phyloP scores from a whole-genome alignment of 2,888 invertebrate species.

The Netelia fuscicornis region DNA sequence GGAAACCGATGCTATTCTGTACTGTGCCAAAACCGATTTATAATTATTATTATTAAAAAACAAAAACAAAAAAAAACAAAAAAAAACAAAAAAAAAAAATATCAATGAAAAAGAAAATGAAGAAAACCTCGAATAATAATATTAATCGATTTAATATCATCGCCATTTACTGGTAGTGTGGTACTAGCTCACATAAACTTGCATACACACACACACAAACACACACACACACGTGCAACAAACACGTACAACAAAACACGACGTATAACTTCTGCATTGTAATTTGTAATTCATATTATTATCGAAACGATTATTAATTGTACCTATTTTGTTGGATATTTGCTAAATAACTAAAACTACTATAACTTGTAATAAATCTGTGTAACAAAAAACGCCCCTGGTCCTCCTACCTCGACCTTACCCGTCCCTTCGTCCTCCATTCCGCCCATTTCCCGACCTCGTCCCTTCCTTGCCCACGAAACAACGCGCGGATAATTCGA shows the following conservation, averaged over 20 bases:
- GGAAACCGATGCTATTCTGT: constrained; percentile 76
- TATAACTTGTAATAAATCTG: constrained; percentile 52
- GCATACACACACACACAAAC: constrained; percentile 12
- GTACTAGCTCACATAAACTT: constrained; percentile 31
- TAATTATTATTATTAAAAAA: constrained; percentile 67
- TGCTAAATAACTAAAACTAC: constrained; percentile 55
- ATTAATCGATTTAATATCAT: constrained; percentile 58
- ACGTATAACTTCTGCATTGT: constrained; percentile 57
- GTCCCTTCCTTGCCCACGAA: background rate
- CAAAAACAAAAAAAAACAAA: constrained; percentile 10
- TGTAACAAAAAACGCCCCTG: constrained; percentile 4
- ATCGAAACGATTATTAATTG: constrained; percentile 46
- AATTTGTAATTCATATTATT: constrained; percentile 55
- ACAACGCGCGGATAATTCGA: constrained; percentile 60
- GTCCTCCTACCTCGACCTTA: background rate
- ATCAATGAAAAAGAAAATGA: background rate
- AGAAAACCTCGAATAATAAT: constrained; percentile 55
- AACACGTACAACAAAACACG: constrained; percentile 31
- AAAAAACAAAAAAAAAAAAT: constrained; percentile 19
- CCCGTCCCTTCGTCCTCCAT: background rate
- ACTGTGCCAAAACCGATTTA: constrained; percentile 79
- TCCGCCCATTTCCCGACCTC: background rate
- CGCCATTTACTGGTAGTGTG: constrained; percentile 55
- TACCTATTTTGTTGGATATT: constrained; percentile 62
- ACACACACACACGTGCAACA: background rate